Conservation (phyloP, 2,797 vertebrate genomes). For the Dipus sagitta region DNA sequence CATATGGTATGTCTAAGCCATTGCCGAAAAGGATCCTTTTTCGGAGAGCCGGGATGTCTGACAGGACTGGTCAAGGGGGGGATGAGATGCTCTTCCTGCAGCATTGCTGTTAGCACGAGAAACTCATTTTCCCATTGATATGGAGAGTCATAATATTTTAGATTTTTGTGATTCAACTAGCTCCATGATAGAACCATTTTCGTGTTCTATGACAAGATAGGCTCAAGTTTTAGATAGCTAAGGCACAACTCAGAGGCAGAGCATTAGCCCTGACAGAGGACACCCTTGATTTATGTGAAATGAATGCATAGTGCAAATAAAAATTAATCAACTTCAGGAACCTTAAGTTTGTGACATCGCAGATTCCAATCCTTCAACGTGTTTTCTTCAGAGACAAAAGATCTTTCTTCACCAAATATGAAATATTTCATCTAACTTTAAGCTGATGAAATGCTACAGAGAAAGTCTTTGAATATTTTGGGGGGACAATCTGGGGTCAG, state of each 20-base stretch:
- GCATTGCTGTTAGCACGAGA: background rate
- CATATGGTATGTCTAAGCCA: background rate
- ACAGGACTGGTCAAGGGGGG: background rate
- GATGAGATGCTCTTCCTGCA: background rate
- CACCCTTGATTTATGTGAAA: constrained; percentile 23
- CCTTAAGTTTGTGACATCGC: constrained; percentile 45
- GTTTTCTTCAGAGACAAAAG: constrained; percentile 44
- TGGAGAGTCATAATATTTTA: background rate
- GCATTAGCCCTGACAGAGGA: background rate
- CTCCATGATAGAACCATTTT: too few species aligned
- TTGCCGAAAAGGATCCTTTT: background rate
- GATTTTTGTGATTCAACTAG: constrained; percentile 23
- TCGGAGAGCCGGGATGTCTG: constrained; percentile 12
- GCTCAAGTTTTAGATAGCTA: constrained; percentile 21
- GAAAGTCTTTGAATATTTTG: constrained; percentile 29
- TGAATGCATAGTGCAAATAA: constrained; percentile 12
- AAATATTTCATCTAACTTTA: constrained; percentile 26
- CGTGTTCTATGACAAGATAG: background rate
- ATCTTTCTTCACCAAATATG: constrained; percentile 27
- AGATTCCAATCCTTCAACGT: constrained; percentile 16
- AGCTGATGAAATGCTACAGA: constrained; percentile 5
- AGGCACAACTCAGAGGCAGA: background rate
- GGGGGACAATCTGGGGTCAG: background rate
- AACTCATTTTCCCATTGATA: constrained; percentile 24
- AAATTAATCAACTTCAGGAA: constrained; percentile 3